Evolutionary conservation across 2,888 invertebrate genomes (phyloP).

Genomic region (Selenia dentaria): DNA sequence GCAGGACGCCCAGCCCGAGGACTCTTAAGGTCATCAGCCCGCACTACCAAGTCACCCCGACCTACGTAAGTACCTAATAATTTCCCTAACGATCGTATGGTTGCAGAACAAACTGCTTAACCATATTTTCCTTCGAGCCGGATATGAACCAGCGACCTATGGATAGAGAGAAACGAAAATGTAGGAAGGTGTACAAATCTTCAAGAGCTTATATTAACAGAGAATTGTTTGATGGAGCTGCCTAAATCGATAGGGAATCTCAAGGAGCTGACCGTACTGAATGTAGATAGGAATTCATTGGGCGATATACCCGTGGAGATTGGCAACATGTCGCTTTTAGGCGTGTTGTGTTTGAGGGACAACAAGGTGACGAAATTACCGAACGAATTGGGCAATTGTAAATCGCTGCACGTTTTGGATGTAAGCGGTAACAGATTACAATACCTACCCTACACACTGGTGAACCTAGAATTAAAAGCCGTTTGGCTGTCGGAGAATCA

Average conservation of each 20-base stretch:
- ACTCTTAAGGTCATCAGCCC: too few species aligned
- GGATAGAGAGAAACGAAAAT: slow-evolving; percentile 91
- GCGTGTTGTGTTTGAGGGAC: slow-evolving; percentile 97
- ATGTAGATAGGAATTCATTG: slow-evolving; percentile 98
- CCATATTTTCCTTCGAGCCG: too few species aligned
- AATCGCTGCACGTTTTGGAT: slow-evolving; percentile 97
- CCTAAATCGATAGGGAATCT: slow-evolving; percentile 96
- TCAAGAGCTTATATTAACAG: slow-evolving; percentile 98
- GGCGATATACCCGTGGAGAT: slow-evolving; percentile 95
- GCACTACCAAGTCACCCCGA: too few species aligned
- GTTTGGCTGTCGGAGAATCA: slow-evolving; percentile 99
- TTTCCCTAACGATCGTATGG: too few species aligned
- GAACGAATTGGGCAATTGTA: slow-evolving; percentile 96
- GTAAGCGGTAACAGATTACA: slow-evolving; percentile 98
- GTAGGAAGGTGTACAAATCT: slow-evolving; percentile 96
- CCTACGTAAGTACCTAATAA: too few species aligned
- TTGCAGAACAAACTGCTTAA: too few species aligned
- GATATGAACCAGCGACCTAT: too few species aligned
- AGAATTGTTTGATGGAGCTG: slow-evolving; percentile 97
- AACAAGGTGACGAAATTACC: slow-evolving; percentile 97
- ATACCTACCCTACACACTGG: slow-evolving; percentile 97
- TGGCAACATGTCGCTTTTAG: slow-evolving; percentile 93
- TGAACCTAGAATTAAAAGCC: slow-evolving; percentile 96
- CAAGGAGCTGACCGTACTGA: slow-evolving; percentile 96
- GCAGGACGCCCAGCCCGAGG: too few species aligned